Evolutionary conservation across 2,888 invertebrate species (phyloP), one percentile per base, ranked within the genome.

Genomic region (Amorpha juglandis): DNA sequence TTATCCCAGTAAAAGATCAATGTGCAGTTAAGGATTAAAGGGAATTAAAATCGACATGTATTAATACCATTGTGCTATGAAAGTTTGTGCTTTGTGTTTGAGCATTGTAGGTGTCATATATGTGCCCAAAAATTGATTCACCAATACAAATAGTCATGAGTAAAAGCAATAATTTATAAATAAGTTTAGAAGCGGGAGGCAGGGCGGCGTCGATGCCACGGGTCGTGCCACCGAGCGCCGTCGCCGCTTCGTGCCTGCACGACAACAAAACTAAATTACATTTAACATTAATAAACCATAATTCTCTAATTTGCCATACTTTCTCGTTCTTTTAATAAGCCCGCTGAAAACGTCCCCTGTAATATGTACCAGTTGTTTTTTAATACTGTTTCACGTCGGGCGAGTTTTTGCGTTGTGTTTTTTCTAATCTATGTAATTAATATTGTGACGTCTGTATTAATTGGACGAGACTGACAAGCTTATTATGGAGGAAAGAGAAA

Each of bases 231-330:
- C 79, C 80, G 66, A 76, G 71, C 66, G 52, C 69, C 89, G 89
- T 84, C 74, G 87, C 82, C 74, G 71, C 78, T 78, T 75, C 72
- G 75, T 80, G 80, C 80, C 80, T 72, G 72, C 76, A 79, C 77
- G 78, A 80, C 83, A 86, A 85, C 84, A 78, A 80, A 87, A 86
- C 83, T 77, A 90, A 91, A 91, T 92, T 91, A 92, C 91, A 87
- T 87, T 86, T 86, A 84, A 90, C 91, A 90, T 92, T 93, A 92
- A 92, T 90, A 92, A 90, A 87, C 88, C 88, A 90, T 90, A 90
- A 88, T 90, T 87, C 88, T 91, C 87, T 92, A 92, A 92, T 92
- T 93, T 91, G 80, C 85, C 86, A 90, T 89, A 90, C 90, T 89
- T 90, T 90, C 86, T 86, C 83, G 82, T 91, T 90, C 90, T 90